Conservation (phyloP, 2,113 vertebrate genomes). For the Baryphthengus martii region DNA sequence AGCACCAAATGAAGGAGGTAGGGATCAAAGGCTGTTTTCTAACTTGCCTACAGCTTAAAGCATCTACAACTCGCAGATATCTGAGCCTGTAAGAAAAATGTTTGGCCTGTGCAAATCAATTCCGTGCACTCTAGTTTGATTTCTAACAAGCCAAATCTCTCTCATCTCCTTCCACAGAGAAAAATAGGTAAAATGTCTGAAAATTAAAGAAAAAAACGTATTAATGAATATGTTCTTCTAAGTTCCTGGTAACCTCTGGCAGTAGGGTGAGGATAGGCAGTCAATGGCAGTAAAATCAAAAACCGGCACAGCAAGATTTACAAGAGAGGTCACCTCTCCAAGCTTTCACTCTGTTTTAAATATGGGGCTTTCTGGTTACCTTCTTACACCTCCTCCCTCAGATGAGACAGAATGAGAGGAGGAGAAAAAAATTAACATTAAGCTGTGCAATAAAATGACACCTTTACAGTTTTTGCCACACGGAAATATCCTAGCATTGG, state of each 20-base stretch:
- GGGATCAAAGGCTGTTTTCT: neutral
- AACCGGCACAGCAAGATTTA: constrained; percentile 62
- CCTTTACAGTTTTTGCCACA: neutral
- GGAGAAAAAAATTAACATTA: neutral
- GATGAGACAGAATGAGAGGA: neutral
- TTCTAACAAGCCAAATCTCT: neutral
- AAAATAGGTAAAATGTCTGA: neutral
- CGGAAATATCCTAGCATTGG: neutral
- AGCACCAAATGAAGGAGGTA: neutral
- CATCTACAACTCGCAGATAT: neutral
- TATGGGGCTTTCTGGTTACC: constrained; percentile 10
- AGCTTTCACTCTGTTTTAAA: constrained; percentile 33
- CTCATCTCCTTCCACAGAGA: neutral
- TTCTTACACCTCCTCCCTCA: neutral
- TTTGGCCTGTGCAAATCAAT: neutral
- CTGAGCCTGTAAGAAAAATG: fast-evolving
- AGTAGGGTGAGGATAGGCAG: neutral
- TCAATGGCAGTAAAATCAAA: neutral
- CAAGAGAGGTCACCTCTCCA: constrained; percentile 39
- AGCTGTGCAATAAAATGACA: neutral
- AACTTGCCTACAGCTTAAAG: neutral
- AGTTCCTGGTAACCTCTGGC: neutral
- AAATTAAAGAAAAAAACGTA: neutral
- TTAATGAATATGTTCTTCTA: neutral
- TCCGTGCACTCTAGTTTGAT: neutral